Evolutionary conservation across 2,888 invertebrate genomes (phyloP), one percentile per base, ranked within the genome.

Genomic region (Drosophila mulleri): DNA sequence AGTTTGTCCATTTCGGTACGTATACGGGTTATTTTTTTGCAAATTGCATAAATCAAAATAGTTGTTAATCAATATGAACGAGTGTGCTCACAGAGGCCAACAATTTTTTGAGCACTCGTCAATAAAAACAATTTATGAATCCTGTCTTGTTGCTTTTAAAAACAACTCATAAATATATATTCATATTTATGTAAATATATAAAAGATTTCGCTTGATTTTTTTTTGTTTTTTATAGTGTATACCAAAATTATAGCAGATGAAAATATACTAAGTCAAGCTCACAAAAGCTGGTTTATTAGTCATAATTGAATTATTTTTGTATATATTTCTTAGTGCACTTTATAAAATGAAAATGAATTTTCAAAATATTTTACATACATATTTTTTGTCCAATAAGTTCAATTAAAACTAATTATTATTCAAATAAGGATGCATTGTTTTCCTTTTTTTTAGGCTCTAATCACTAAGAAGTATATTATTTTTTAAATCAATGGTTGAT

Each of bases 51-150:
- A 83, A 83, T 83, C 88, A 83, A 82, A 87, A 69, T 72, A 45
- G 68, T 76, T 83, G 79, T 87, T 83, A 83, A 89, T 87, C 84
- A 89, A 89, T 87, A 72, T 54, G 73, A 77, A 54, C 63, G 66
- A 80, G 61, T 59, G 61, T 67, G 35, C 56, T 73, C 62, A 52
- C 66, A 72, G 35, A 44, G 41, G 57, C 41, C 23, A 61, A 59
- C 37, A 54, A 32, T 50, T 44, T 63, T 62, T 66, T 45, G 50
- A 60, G 58, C 61, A 45, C 26, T 39, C 54, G 48, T 60, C 59
- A 57, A 57, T 56, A 66, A 66, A 50, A 35, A 35, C 35, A 50
- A 50, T 50, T 32, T 20, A 63, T 70, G 42, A 52, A 48, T 37
- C 35, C 32, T 50, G 9, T 67, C 52, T 50, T 47, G 42, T 50